Evolutionary conservation across 2,888 invertebrate species (phyloP).

Genomic region (Sinopyrophorus schimmeli): DNA sequence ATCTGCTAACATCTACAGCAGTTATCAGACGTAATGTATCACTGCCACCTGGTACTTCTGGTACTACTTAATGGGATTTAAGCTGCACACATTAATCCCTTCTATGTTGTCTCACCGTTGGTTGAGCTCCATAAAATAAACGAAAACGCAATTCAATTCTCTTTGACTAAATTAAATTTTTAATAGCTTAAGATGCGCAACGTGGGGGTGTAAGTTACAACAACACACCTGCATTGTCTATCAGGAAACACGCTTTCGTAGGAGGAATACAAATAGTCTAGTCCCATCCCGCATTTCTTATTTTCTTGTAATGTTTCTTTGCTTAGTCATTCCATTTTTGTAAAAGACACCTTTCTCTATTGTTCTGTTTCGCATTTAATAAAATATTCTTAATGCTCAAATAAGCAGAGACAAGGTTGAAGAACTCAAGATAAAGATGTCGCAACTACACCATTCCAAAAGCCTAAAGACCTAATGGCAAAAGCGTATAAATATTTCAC

Average conservation of each 20-base stretch:
- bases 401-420: no score
- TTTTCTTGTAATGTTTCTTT: slow-evolving; percentile 37
- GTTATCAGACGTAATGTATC: slow-evolving; percentile 24
- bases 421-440: no score
- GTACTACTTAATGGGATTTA: slow-evolving; percentile 15
- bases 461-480: no score
- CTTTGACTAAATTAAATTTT: slow-evolving; percentile 34
- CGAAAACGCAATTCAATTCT: no score
- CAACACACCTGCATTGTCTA: slow-evolving; percentile 44
- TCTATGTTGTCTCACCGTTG: no score
- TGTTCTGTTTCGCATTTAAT: slow-evolving; percentile 29
- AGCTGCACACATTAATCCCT: no score
- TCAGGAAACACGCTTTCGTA: slow-evolving; percentile 38
- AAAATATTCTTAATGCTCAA: no score
- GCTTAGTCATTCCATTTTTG: slow-evolving; percentile 39
- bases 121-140: no score
- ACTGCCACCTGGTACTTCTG: slow-evolving; percentile 23
- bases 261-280: slow-evolving; percentile 42
- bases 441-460: no score
- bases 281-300: slow-evolving; percentile 40
- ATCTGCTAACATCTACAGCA: slow-evolving; percentile 25
- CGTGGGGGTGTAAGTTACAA: slow-evolving; percentile 34
- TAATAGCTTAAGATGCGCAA: slow-evolving; percentile 29
- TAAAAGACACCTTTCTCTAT: slow-evolving; percentile 38
- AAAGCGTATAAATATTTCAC: no score